Base-by-base conservation (phyloP, 2,113 vertebrate genomes). In the Connochaetes taurinus region DNA sequence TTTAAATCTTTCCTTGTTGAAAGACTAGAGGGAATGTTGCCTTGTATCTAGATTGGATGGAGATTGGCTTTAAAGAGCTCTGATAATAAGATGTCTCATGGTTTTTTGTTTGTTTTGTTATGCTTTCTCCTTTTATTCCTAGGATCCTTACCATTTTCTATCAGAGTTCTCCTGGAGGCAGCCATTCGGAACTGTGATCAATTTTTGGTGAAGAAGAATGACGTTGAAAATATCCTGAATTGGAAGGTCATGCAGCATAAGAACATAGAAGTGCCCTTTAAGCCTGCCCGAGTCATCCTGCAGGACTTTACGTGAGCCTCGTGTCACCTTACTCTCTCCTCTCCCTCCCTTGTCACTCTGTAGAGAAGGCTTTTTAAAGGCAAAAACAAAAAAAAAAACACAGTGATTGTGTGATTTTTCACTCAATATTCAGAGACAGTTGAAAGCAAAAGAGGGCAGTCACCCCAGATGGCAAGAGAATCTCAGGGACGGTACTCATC, bases 251-350 rank as follows among this genome's bases (percentile, higher is more conserved):
- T 99, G 76, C 99, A 99, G 98, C 98, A 98, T 60, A 98, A 99
- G 83, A 99, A 98, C 45, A 99, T 99, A 95, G 99, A 99, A 98
- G 99, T 99, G 6, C 99, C 99, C 0, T 99, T 99, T 98, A 99
- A 99, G 85, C 99, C 99, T 23, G 99, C 99, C 3, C 99, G 99
- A 0, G 99, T 99, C 97, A 99, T 99, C 98, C 98, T 99, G 31
- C 99, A 99, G 97, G 99, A 99, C 98, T 99, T 99, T 95, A 99
- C 99, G 99, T 99, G 98, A 98, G 99, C 99, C 78, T 74, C 4
- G 9, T 25, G 31, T 53, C 80, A n/a, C 78, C 55, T 86, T 8
- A 27, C 23, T 96, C 13, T 71, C 47, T n/a, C 55, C 67, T 90
- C 90, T 83, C 19, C 27, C 80, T 85, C 64, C 21, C 80, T 84